These are phyloP conservation scores for Perizoma affinitatum DNA, from an alignment of 2,888 invertebrate species.

Conservation along the genomic window DNA sequence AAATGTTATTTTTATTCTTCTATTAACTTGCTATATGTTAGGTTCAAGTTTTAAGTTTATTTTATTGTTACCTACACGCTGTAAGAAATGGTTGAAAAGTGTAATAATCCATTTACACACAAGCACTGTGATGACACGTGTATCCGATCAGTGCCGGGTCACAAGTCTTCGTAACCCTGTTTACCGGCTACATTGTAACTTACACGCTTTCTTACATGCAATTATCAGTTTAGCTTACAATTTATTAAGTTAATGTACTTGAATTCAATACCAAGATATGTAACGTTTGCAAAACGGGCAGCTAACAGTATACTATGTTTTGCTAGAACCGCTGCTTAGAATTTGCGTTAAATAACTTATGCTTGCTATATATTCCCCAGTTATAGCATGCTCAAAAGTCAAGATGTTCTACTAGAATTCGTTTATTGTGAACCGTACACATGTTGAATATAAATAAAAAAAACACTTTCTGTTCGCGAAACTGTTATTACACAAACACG, in stretches of 20 bases:
- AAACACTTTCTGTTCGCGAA: constrained; percentile 28
- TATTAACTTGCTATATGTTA: no score
- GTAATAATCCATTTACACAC: constrained; percentile 3
- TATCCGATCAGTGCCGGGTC: constrained; percentile 20
- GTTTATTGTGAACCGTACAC: constrained; percentile 1
- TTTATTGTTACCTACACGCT: no score
- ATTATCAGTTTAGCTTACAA: not conserved
- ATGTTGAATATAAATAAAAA: constrained; percentile 19
- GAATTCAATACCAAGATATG: no score
- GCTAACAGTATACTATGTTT: no score
- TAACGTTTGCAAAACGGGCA: no score
- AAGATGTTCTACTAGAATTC: not conserved
- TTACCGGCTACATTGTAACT: constrained; percentile 17
- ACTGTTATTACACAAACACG: constrained; percentile 26
- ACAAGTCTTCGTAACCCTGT: constrained; percentile 16
- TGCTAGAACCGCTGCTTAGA: no score
- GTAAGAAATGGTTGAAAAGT: no score
- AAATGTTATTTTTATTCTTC: no score
- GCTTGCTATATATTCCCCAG: not conserved
- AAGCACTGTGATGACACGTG: constrained; percentile 17
- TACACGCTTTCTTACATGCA: constrained; percentile 3
- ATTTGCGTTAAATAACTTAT: not conserved
- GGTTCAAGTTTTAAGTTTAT: no score
- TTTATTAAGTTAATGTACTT: no score
- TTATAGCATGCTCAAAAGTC: no score